Conservation (phyloP, 2,113 vertebrate genomes). For the Eretmochelys imbricata region DNA sequence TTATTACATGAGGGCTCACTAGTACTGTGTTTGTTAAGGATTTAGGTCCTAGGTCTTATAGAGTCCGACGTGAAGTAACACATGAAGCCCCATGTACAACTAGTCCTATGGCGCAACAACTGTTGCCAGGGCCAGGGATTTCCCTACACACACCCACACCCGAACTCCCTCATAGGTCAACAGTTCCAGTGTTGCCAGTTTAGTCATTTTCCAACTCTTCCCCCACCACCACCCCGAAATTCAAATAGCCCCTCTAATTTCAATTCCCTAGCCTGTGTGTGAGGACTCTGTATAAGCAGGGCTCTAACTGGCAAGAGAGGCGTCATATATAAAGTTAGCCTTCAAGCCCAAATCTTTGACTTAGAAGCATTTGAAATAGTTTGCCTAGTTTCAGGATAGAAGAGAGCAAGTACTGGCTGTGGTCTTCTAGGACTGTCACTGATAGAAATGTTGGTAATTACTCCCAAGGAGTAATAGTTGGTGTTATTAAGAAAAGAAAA, state of each 20-base stretch:
- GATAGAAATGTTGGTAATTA: constrained; percentile 52
- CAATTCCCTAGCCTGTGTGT: background rate
- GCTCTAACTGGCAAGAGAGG: background rate
- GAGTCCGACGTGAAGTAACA: background rate
- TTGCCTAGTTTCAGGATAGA: constrained; percentile 36
- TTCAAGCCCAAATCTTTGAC: background rate
- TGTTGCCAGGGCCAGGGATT: background rate
- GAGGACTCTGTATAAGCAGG: background rate
- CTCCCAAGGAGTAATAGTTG: constrained; percentile 13
- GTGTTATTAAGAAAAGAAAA: constrained; percentile 29
- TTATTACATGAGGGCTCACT: background rate
- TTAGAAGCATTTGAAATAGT: constrained; percentile 43
- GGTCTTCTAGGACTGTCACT: constrained; percentile 33
- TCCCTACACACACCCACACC: background rate
- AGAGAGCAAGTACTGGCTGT: constrained; percentile 55
- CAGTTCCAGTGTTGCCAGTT: no score
- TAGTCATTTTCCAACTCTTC: background rate
- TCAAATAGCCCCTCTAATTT: background rate
- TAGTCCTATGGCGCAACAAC: background rate
- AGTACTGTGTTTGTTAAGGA: background rate
- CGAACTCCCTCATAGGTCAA: background rate
- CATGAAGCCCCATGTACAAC: background rate
- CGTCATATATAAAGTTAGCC: constrained; percentile 14
- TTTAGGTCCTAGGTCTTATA: background rate
- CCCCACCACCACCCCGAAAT: no score